These are phyloP conservation scores for Pseudopodoces humilis DNA, from an alignment of 2,113 vertebrate genomes.

Conservation along the genomic window DNA sequence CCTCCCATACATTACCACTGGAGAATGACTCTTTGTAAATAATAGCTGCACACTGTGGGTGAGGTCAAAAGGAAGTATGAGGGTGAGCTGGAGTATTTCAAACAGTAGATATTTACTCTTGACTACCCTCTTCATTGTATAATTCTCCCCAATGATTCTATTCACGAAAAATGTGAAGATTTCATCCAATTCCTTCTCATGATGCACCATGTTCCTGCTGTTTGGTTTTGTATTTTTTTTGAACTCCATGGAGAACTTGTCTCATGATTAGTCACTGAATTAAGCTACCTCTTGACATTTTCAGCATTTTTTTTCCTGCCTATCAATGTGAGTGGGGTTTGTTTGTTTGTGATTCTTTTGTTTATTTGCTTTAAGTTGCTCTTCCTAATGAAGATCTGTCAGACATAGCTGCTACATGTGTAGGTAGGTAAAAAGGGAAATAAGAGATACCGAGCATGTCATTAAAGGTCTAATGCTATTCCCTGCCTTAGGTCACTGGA, in stretches of 20 bases:
- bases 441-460: neutral
- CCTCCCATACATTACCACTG: neutral
- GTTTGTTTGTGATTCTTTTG: neutral
- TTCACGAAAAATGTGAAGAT: conserved; percentile 60
- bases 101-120: conserved; percentile 23
- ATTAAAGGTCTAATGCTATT: neutral
- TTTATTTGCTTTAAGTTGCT: neutral
- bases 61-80: conserved; percentile 27
- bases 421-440: neutral
- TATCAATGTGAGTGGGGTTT: neutral
- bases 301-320: neutral
- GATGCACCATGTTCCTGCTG: neutral
- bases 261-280: neutral
- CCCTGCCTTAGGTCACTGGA: neutral
- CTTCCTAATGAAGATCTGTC: neutral
- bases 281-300: neutral
- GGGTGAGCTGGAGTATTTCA: neutral
- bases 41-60: neutral
- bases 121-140: neutral
- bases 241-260: neutral
- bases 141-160: conserved; percentile 24
- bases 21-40: neutral
- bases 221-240: neutral
- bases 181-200: conserved; percentile 31
- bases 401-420: neutral